These are phyloP conservation scores for Bombyx mandarina DNA, from an alignment of 1,140 invertebrate genomes.

Conservation along the genomic window DNA sequence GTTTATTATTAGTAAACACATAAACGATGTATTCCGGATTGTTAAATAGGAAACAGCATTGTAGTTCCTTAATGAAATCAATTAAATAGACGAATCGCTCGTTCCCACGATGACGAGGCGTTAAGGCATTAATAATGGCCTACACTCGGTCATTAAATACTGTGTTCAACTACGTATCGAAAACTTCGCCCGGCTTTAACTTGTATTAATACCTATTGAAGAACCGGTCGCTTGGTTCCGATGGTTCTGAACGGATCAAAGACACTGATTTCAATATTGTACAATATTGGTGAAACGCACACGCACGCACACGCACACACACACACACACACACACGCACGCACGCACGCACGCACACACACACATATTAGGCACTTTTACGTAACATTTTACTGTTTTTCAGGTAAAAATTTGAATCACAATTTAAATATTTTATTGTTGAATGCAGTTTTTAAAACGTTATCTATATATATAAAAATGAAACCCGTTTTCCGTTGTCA, in stretches of 20 bases:
- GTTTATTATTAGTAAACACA: too few relatives aligned
- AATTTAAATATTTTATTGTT: too few relatives aligned
- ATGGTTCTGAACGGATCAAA: conserved; percentile 4
- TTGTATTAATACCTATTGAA: conserved; percentile 1
- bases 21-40: too few relatives aligned
- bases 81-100: conserved; percentile 4
- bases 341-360: not conserved
- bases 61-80: conserved; percentile 5
- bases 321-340: not conserved
- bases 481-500: too few relatives aligned
- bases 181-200: conserved; percentile 1
- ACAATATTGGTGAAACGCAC: not conserved
- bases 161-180: conserved; percentile 7
- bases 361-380: not conserved
- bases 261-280: not conserved
- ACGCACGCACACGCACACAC: not conserved
- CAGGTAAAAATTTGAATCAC: too few relatives aligned
- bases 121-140: conserved; percentile 5
- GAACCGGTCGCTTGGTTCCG: conserved; percentile 2
- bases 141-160: conserved; percentile 5
- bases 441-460: too few relatives aligned
- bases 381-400: not conserved
- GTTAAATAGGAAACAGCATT: not conserved
- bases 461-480: too few relatives aligned
- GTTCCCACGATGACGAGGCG: conserved; percentile 11